Evolutionary conservation across 2,888 invertebrate species (phyloP), one percentile per base, ranked within the genome.

Genomic region (Cheilosia vernalis): DNA sequence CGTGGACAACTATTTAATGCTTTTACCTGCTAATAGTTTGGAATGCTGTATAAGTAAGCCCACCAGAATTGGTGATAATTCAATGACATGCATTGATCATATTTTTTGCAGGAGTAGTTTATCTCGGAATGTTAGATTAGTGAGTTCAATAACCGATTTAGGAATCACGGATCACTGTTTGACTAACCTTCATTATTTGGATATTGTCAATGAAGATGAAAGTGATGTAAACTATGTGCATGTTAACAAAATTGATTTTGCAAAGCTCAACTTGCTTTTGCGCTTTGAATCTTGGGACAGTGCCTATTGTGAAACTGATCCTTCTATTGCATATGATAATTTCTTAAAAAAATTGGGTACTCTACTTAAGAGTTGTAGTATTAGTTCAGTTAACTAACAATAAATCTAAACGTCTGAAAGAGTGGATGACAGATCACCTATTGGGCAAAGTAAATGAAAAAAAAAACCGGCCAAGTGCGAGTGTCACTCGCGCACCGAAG

Each of bases 191-290:
- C 24, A 24, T 24, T 24, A 24, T 24, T 24, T 24, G 24, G 24
- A 24, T 24, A 24, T 24, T 24, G 24, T 24, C 2, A 3, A 17
- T 44, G 44, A 15, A 17, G 15, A 6, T n/a, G 4, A 15, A 44
- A n/a, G 1, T 15, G 4, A 15, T n/a, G 44, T 17, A 44, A 6
- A 4, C 44, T 44, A 5, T 15, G 2, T 44, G 15, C 44, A 13
- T 15, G 44, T 44, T 44, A 44, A 44, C 1, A 44, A 44, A 44
- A 44, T 44, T 44, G 44, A 44, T 44, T 44, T 44, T 44, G 44
- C 15, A 2, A 44, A 44, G 6, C 13, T 44, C 13, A 44, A 44
- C 15, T 17, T 44, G 13, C 15, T 6, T 2, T n/a, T 44, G 44
- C 44, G 44, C 13, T 44, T 17, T 44, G 44, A 44, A 44, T 17